Base-by-base conservation (phyloP, 2,113 vertebrate species). In the Aegypius monachus region DNA sequence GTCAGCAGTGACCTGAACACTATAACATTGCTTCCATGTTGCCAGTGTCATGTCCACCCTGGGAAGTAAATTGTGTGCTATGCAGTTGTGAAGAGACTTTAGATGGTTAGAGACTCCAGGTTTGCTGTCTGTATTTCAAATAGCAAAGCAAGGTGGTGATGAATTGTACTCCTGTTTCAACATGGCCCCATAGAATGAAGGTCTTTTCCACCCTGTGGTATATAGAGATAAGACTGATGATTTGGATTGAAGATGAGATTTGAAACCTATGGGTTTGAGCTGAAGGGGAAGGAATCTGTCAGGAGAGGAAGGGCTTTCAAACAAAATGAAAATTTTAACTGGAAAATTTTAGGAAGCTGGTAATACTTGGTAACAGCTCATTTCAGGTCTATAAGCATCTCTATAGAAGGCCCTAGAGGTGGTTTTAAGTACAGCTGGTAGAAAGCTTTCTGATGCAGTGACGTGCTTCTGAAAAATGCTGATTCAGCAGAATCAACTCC, bases 131-230 rank as follows among this genome's bases (percentile, higher is more conserved):
- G 22, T 40, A 9, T 52, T 68, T n/a, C 27, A 12, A 42, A 48
- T 3, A 75, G 55, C 66, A 52, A 50, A 38, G 67, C 14, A 32
- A 53, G 72, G 50, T 32, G 50, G 27, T 53, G 45, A 14, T 10
- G 36, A 36, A 17, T n/a, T 36, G 22, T 29, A 4, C 25, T 66
- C 27, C 25, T 36, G 13, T 36, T 59, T 56, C 45, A 16, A 9
- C 2, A 3, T 3, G 10, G 43, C 31, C 48, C 38, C 4, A 2
- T 2, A 27, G 55, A 56, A n/a, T 3, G 29, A 34, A 52, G 14
- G 11, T 68, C 48, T 58, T 32, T 18, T 47, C 50, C 13, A 29
- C 26, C 40, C 25, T 19, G 34, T 40, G 13, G 38, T 10, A 2
- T 8, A 4, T 4, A 42, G 63, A 71, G 50, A 34, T 22, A 19